A percentile compares a stretch with the other conserved stretches of the same genome.
Conservation (phyloP, 1,140 invertebrate genomes). For the Pseudomyrmex sp. region DNA sequence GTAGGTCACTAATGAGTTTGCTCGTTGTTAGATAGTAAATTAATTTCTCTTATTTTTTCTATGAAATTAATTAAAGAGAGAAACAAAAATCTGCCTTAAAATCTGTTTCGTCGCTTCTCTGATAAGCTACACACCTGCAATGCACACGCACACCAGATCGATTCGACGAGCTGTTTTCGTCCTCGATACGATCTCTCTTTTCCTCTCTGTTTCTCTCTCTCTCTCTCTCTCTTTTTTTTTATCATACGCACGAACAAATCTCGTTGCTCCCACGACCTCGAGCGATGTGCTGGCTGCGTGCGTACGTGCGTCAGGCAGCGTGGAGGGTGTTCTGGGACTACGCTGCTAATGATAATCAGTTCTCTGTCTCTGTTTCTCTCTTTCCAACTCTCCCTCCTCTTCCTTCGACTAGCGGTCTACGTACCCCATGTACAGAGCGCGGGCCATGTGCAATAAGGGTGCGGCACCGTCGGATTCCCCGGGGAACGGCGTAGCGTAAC, state of each 20-base stretch:
- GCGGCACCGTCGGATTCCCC: conserved; percentile 82
- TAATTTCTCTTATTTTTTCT: no score
- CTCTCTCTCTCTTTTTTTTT: not conserved
- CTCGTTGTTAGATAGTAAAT: no score
- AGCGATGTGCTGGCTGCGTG: conserved; percentile 58
- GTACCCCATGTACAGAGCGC: conserved; percentile 66
- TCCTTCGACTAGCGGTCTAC: conserved; percentile 12
- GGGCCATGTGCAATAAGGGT: conserved; percentile 85
- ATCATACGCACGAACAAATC: conserved; percentile 56
- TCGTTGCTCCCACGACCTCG: conserved; percentile 62
- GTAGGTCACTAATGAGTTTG: no score
- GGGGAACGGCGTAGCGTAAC: conserved; percentile 84
- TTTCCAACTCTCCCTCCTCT: conserved; percentile 32
- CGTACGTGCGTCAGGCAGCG: conserved; percentile 70
- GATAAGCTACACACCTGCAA: not conserved
- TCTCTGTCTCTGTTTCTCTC: conserved; percentile 66
- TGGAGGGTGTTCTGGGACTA: conserved; percentile 75
- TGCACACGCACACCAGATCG: conserved; percentile 17
- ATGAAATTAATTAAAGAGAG: no score
- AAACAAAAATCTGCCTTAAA: conserved; percentile 15
- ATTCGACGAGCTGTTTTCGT: conserved; percentile 37
- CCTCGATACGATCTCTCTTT: not conserved
- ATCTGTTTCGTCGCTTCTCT: conserved; percentile 17
- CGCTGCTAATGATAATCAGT: conserved; percentile 83
- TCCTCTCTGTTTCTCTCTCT: not conserved